phyloP scores from a whole-genome alignment of 2,888 invertebrate genomes.

The Synanthedon formicaeformis region DNA sequence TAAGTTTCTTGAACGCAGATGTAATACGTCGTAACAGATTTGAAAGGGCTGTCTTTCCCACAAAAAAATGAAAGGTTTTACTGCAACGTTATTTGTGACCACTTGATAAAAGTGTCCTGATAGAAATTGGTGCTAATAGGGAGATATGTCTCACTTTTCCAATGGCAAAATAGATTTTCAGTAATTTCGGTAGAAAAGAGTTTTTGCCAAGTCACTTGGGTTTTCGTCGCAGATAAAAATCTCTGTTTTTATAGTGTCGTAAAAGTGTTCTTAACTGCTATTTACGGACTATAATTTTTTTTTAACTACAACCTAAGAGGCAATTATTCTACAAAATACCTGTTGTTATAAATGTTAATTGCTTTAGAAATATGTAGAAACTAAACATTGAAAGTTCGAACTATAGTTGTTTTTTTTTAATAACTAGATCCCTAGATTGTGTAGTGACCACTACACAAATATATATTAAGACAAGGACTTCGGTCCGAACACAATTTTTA shows the following conservation, averaged over 20 bases:
- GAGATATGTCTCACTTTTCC: neutral
- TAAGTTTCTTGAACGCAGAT: neutral
- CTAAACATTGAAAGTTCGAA: no score
- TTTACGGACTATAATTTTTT: neutral
- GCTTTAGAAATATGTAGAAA: no score
- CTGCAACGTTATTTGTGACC: neutral
- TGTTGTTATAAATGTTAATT: no score
- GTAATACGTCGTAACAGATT: neutral
- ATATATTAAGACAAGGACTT: no score
- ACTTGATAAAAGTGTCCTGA: neutral
- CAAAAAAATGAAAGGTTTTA: neutral
- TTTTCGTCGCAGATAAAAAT: neutral
- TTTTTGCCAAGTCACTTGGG: neutral
- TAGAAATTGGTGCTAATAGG: neutral
- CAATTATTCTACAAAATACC: no score
- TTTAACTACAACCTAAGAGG: no score
- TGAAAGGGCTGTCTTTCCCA: neutral
- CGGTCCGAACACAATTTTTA: no score
- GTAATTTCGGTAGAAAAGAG: neutral
- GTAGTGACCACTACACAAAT: no score
- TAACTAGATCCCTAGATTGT: no score
- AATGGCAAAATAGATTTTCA: neutral
- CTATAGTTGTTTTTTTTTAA: no score
- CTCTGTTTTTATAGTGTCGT: neutral
- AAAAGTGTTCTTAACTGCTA: neutral